Evolutionary conservation across 2,797 vertebrate species (phyloP).

Genomic region (Eospalax fontanierii): DNA sequence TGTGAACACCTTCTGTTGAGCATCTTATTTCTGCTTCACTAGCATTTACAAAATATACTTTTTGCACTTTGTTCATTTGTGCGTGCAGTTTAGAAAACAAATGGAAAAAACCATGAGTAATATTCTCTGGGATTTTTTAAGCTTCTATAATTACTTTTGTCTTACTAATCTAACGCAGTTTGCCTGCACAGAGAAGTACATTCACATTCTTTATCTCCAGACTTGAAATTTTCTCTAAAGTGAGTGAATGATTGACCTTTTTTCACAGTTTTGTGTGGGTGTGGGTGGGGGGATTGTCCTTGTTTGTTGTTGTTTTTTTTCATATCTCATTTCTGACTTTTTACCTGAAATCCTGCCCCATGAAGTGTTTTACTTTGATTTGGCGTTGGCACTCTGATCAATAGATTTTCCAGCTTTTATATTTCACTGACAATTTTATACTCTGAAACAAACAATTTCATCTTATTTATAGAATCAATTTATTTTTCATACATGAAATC

Average conservation of each 20-base stretch:
- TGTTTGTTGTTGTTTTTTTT: not conserved
- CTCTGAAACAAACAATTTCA: not conserved
- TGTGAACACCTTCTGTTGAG: too few relatives aligned
- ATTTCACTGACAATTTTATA: not conserved
- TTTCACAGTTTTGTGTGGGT: not conserved
- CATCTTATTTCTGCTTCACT: not conserved
- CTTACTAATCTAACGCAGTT: slow-evolving; percentile 1
- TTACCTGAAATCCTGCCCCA: not conserved
- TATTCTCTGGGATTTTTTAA: not conserved
- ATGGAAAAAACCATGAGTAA: not conserved
- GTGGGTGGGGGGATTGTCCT: fast-evolving
- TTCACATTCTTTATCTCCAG: not conserved
- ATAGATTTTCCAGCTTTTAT: slow-evolving; percentile 12
- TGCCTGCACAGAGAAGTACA: not conserved
- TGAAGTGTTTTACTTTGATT: not conserved
- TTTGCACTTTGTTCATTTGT: not conserved
- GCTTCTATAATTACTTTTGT: not conserved
- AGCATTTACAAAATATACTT: not conserved
- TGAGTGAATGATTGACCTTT: not conserved
- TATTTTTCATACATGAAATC: slow-evolving; percentile 22
- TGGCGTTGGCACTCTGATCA: not conserved
- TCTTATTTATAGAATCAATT: not conserved
- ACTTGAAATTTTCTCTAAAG: not conserved
- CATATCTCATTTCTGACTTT: not conserved
- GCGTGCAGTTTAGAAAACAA: not conserved